Evolutionary conservation across 2,797 vertebrate species (phyloP).

Genomic region (Graptemys geographica): DNA sequence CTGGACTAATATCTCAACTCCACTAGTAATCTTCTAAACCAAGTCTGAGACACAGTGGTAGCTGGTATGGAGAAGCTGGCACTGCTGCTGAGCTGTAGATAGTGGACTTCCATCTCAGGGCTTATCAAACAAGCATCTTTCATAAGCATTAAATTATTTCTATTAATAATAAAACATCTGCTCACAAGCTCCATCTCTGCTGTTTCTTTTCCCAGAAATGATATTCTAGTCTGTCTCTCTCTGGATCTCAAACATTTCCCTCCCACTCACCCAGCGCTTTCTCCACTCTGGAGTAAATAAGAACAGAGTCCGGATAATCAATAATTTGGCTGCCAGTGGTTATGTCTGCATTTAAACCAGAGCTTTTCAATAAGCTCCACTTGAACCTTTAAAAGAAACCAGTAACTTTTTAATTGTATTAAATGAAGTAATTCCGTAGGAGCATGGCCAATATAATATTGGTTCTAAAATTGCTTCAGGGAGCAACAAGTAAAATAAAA

Average conservation of each 20-base stretch:
- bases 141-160: not conserved
- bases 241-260: slow-evolving; percentile 26
- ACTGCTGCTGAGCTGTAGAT: not conserved
- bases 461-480: not conserved
- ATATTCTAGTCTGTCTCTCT: not conserved
- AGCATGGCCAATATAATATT: not conserved
- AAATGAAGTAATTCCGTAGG: not conserved
- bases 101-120: not conserved
- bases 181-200: slow-evolving; percentile 39
- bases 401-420: not conserved
- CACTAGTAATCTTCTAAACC: slow-evolving; percentile 25
- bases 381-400: not conserved
- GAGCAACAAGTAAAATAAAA: not conserved
- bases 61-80: not conserved
- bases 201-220: slow-evolving; percentile 55
- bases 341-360: not conserved
- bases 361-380: not conserved
- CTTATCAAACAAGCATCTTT: not conserved
- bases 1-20: not conserved
- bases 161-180: not conserved
- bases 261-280: not conserved
- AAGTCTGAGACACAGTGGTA: not conserved
- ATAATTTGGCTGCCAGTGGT: not conserved
- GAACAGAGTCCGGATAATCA: not conserved
- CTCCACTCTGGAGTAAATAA: not conserved